A percentile compares a stretch with the other conserved stretches of the same genome.
These are phyloP conservation scores for Andinoacara biseriatus DNA, from an alignment of 2,113 vertebrate genomes.

Conservation along the genomic window DNA sequence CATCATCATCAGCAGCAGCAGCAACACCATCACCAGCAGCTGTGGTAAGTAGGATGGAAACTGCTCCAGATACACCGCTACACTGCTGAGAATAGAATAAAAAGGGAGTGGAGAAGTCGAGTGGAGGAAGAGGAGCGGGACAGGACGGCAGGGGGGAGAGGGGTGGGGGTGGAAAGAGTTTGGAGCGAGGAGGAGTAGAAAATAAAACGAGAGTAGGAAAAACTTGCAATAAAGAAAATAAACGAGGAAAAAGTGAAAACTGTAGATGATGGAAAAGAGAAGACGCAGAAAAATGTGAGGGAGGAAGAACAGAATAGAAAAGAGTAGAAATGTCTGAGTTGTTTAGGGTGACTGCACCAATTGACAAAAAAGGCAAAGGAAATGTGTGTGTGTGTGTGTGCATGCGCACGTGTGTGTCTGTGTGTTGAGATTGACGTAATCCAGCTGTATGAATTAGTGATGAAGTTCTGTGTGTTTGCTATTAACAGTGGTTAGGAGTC, in stretches of 20 bases:
- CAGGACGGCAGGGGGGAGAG: neutral
- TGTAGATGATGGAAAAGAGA: neutral
- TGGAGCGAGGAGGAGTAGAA: neutral
- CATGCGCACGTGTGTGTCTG: neutral
- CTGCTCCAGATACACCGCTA: constrained; percentile 64
- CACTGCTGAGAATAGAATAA: constrained; percentile 66
- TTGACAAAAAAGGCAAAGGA: no score
- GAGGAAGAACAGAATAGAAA: neutral
- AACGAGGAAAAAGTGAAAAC: neutral
- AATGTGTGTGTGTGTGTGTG: neutral
- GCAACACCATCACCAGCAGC: constrained; percentile 11
- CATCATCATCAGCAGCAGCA: neutral
- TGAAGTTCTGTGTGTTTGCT: constrained; percentile 72
- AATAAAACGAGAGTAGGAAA: neutral
- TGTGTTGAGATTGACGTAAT: constrained; percentile 59
- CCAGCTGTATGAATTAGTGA: constrained; percentile 61
- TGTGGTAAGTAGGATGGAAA: constrained; percentile 74
- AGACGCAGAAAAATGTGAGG: neutral
- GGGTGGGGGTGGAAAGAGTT: constrained; percentile 10
- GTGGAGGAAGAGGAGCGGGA: constrained; percentile 7
- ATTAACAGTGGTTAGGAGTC: constrained; percentile 48
- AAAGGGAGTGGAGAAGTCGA: constrained; percentile 15
- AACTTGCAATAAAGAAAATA: neutral
- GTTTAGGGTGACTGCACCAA: neutral
- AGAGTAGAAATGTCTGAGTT: neutral